Conservation (phyloP, 2,797 vertebrate genomes). For the Zalophus californianus region DNA sequence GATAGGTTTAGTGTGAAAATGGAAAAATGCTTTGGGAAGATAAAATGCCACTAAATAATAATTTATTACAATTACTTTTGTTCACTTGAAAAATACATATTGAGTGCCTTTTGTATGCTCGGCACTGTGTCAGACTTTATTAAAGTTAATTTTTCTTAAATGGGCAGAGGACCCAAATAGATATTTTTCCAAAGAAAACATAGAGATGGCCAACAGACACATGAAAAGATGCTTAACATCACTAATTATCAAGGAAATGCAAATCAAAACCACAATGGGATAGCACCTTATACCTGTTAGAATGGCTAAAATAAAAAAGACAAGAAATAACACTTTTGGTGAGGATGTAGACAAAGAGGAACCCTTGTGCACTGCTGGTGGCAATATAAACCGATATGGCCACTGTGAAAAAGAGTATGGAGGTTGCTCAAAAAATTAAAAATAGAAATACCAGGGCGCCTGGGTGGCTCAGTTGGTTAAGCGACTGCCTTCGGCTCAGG, state of each 20-base stretch:
- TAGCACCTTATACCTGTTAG: not conserved
- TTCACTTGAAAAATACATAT: not conserved
- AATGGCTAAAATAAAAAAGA: not conserved
- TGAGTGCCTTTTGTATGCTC: not conserved
- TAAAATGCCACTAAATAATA: not conserved
- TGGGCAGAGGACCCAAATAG: not conserved
- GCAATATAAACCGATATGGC: not conserved
- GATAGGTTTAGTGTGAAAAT: not conserved
- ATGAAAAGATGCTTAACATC: not conserved
- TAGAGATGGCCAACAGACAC: not conserved
- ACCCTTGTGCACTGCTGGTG: not conserved
- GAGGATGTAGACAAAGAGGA: not conserved
- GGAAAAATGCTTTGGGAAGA: not conserved
- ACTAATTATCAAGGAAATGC: not conserved
- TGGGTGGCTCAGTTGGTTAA: too few relatives aligned
- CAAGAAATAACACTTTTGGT: not conserved
- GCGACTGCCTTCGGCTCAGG: too few relatives aligned
- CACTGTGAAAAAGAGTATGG: not conserved
- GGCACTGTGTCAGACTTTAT: not conserved
- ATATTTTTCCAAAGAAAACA: not conserved
- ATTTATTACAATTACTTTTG: not conserved
- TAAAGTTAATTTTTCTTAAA: slow-evolving; percentile 36
- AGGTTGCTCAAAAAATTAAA: not conserved
- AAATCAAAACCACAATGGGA: not conserved
- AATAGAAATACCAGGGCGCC: not conserved